Conservation (phyloP, 2,888 invertebrate species). For the Pammene aurita region DNA sequence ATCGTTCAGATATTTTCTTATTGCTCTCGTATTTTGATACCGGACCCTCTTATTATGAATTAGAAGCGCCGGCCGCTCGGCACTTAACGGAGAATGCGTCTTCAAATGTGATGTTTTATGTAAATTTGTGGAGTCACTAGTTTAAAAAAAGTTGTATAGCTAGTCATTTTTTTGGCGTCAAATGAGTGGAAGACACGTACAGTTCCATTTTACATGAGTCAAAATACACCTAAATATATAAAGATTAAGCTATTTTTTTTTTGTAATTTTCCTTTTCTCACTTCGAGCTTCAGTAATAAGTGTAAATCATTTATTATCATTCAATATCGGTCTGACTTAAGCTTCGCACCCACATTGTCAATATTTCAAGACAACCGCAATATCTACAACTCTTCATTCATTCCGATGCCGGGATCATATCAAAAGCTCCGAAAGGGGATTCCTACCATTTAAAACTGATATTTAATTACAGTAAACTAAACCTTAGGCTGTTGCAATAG, state of each 20-base stretch:
- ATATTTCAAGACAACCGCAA: constrained; percentile 29
- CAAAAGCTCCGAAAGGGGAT: constrained; percentile 59
- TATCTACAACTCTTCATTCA: constrained; percentile 52
- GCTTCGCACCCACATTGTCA: constrained; percentile 29
- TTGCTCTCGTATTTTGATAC: constrained; percentile 61
- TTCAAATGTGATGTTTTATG: constrained; percentile 24
- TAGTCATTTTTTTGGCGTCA: background rate
- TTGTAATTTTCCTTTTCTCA: no score
- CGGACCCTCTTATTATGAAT: constrained; percentile 73
- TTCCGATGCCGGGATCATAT: constrained; percentile 47
- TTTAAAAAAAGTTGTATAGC: background rate
- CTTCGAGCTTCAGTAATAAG: no score
- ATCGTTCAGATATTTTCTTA: constrained; percentile 63
- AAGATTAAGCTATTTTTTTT: no score
- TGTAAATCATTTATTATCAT: background rate
- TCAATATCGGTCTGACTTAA: constrained; percentile 14
- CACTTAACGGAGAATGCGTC: constrained; percentile 47
- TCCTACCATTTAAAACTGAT: background rate
- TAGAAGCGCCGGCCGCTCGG: constrained; percentile 64
- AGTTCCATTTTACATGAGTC: no score
- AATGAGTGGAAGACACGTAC: background rate
- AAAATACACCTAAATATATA: no score
- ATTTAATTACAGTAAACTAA: constrained; percentile 43
- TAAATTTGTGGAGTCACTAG: constrained; percentile 26
- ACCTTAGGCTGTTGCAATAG: constrained; percentile 48